A percentile compares a stretch with the other conserved stretches of the same genome.
Evolutionary conservation across 2,888 invertebrate species (phyloP).

Genomic region (Drosophila prolongata): DNA sequence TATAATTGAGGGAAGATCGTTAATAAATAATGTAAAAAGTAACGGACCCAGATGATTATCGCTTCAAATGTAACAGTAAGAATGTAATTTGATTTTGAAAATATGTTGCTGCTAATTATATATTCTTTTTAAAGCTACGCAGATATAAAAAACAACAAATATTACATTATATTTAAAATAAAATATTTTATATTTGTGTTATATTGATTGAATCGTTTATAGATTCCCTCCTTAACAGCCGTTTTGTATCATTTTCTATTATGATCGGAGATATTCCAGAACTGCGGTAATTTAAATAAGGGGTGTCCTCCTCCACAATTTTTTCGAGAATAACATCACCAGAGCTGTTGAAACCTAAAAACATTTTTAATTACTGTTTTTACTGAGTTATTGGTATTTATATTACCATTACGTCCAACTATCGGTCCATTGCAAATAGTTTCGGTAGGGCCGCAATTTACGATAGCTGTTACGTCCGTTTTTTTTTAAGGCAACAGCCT

Average conservation of each 20-base stretch:
- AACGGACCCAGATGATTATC: too few species aligned
- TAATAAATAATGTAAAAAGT: too few species aligned
- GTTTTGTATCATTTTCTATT: conserved; percentile 83
- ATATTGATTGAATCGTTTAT: conserved; percentile 82
- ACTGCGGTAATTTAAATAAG: conserved; percentile 83
- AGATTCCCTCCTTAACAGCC: conserved; percentile 83
- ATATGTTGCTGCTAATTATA: conserved; percentile 5
- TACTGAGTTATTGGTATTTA: not conserved
- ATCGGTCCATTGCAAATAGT: conserved; percentile 75
- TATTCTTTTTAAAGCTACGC: conserved; percentile 1
- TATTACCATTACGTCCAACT: conserved; percentile 63
- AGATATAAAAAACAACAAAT: conserved; percentile 36
- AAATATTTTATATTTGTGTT: conserved; percentile 80
- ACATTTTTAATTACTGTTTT: not conserved
- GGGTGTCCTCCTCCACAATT: conserved; percentile 84
- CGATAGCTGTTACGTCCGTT: conserved; percentile 68
- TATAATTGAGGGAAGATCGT: too few species aligned
- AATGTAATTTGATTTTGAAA: too few species aligned
- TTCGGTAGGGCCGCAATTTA: too few species aligned
- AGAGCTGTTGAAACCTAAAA: conserved; percentile 77
- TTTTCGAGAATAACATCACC: conserved; percentile 84
- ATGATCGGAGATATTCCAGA: conserved; percentile 83
- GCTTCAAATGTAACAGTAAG: too few species aligned
- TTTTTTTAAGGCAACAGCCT: conserved; percentile 84
- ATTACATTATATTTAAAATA: not conserved